Conservation (phyloP, 2,797 vertebrate species). For the Echiichthys vipera region DNA sequence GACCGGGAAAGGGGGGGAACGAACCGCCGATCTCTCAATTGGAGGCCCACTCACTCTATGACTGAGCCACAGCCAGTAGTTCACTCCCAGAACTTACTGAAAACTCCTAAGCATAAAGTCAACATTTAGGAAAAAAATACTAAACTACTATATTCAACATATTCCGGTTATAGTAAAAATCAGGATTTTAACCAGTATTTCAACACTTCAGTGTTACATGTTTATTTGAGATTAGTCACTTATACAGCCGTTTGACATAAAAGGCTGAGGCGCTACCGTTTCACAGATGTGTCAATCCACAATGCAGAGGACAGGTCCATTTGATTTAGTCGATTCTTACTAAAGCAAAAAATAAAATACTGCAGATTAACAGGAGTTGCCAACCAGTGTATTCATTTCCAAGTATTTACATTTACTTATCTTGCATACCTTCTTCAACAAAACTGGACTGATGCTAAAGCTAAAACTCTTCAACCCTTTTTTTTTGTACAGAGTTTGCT, state of each 20-base stretch:
- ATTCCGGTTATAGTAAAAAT: no score
- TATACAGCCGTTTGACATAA: neutral
- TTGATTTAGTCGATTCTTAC: neutral
- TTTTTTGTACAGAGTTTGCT: neutral
- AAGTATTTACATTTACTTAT: no score
- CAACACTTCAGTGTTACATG: neutral
- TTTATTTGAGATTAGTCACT: neutral
- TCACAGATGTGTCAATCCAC: neutral
- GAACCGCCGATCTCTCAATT: no score
- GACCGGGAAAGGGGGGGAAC: no score
- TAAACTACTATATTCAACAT: no score
- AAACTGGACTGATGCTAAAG: neutral
- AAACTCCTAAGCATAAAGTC: no score
- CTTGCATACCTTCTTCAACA: neutral
- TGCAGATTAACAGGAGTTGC: neutral
- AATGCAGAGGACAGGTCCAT: neutral
- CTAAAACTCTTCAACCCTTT: neutral
- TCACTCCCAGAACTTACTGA: no score
- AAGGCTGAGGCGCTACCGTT: neutral
- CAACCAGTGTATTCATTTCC: neutral
- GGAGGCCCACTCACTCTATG: no score
- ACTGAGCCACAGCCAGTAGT: no score
- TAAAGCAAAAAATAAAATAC: neutral
- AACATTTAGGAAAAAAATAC: no score
- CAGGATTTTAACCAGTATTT: neutral